Percentiles rank a stretch among this genome's conserved stretches.
Evolutionary conservation across 2,113 vertebrate genomes (phyloP).

Genomic region (Phasianus colchicus): DNA sequence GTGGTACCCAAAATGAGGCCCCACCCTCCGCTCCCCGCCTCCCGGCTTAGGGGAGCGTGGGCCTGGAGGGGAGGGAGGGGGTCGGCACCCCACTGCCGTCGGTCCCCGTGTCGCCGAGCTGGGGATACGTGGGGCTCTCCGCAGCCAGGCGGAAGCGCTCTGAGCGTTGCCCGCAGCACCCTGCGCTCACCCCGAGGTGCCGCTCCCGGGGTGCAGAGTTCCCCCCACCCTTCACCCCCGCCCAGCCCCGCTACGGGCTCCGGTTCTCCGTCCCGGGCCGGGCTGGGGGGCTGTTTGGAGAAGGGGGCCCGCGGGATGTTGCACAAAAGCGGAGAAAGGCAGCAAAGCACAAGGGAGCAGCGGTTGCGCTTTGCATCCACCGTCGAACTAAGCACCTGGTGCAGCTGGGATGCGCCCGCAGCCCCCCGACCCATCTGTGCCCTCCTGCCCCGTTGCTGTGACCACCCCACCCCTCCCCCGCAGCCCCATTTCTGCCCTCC

Average conservation of each 20-base stretch:
- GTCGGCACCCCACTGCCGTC: neutral
- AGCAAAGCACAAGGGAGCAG: too few relatives aligned
- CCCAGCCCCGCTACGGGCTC: neutral
- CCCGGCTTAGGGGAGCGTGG: neutral
- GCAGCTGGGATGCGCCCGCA: neutral
- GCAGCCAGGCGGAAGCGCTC: neutral
- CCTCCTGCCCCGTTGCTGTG: fast-evolving
- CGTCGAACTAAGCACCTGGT: fast-evolving
- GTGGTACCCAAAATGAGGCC: neutral
- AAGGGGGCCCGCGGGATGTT: neutral
- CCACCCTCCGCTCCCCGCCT: conserved; percentile 2
- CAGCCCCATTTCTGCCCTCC: neutral
- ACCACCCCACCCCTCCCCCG: fast-evolving
- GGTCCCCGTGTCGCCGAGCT: neutral
- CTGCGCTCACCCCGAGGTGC: neutral
- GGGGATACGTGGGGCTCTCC: neutral
- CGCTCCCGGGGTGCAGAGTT: neutral
- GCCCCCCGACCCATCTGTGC: neutral
- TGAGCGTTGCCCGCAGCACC: neutral
- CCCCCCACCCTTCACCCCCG: neutral
- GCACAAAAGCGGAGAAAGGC: neutral
- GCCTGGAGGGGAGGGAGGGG: neutral
- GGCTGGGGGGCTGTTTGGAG: neutral
- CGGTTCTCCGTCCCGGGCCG: neutral
- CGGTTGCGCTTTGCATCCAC: fast-evolving